Conservation (phyloP, 2,113 vertebrate species). For the Pogona vitticeps region DNA sequence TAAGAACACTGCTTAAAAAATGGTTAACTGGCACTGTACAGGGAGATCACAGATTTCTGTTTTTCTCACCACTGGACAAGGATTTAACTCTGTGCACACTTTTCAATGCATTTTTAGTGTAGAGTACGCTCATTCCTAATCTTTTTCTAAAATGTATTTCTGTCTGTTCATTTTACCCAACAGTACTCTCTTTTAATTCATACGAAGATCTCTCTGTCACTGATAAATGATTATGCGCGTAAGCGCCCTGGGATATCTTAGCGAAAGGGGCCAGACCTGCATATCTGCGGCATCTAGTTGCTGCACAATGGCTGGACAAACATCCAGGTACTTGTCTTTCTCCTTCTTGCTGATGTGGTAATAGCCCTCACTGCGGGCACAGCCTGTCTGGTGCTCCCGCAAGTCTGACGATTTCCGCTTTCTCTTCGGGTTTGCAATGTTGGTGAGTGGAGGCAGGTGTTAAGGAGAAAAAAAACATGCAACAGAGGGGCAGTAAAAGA, state of each 20-base stretch:
- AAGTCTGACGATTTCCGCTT: constrained; percentile 83
- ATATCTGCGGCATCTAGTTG: constrained; percentile 82
- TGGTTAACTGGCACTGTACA: not conserved
- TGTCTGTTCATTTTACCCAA: too few species aligned
- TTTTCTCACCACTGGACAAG: not conserved
- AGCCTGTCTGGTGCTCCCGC: constrained; percentile 88
- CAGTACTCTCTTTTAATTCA: not conserved
- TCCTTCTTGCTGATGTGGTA: constrained; percentile 94
- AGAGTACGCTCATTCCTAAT: not conserved
- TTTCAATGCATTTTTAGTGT: not conserved
- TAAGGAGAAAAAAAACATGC: constrained; percentile 71
- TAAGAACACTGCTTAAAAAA: not conserved
- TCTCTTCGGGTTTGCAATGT: constrained; percentile 86
- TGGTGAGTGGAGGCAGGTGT: constrained; percentile 83
- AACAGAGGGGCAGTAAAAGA: too few species aligned
- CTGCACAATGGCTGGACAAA: constrained; percentile 84
- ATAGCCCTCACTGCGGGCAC: constrained; percentile 91
- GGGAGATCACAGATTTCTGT: not conserved
- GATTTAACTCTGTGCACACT: not conserved
- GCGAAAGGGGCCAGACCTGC: constrained; percentile 69
- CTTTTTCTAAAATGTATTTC: not conserved
- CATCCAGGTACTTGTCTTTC: constrained; percentile 90
- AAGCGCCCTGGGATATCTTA: accelerated
- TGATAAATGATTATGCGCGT: too few species aligned
- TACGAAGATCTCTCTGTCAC: too few species aligned